phyloP scores from a whole-genome alignment of 2,113 vertebrate species.

The Labrus mixtus region DNA sequence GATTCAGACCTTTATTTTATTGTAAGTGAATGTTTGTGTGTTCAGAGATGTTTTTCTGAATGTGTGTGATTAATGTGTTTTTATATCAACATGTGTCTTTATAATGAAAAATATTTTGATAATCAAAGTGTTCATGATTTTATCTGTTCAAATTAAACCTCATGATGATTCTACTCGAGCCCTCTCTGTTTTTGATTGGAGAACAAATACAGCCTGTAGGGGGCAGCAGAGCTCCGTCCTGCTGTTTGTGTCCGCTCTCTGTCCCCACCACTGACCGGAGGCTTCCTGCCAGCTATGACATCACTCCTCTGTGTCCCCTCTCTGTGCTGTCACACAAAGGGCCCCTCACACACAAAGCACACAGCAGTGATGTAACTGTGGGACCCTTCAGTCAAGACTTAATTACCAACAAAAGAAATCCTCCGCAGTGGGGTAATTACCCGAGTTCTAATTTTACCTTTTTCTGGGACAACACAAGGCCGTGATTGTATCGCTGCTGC shows the following conservation, averaged over 20 bases:
- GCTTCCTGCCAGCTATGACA: slow-evolving; percentile 58
- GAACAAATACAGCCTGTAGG: slow-evolving; percentile 2
- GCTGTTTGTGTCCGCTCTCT: not conserved
- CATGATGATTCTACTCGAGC: not conserved
- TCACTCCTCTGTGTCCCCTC: slow-evolving; percentile 11
- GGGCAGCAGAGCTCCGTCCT: slow-evolving; percentile 8
- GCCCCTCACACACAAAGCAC: slow-evolving; percentile 32
- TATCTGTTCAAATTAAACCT: slow-evolving; percentile 47
- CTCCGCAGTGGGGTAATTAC: slow-evolving; percentile 40
- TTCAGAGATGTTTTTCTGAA: slow-evolving; percentile 10
- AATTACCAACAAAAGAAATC: slow-evolving; percentile 44
- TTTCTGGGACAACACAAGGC: slow-evolving; percentile 27
- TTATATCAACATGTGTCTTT: slow-evolving; percentile 12
- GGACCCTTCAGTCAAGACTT: slow-evolving; percentile 17
- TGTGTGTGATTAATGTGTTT: slow-evolving; percentile 7
- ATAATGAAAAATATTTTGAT: slow-evolving; percentile 9
- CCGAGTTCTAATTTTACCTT: slow-evolving; percentile 37
- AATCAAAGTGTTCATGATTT: slow-evolving; percentile 6
- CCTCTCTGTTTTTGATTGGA: not conserved
- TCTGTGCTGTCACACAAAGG: slow-evolving; percentile 50
- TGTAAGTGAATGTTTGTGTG: not conserved
- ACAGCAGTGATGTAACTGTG: slow-evolving; percentile 50
- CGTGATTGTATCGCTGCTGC: slow-evolving; percentile 1
- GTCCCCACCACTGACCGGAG: slow-evolving; percentile 4
- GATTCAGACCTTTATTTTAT: not conserved